These are phyloP conservation scores for Carcinoscorpius rotundicauda DNA, from an alignment of 1,140 invertebrate genomes.

Conservation along the genomic window DNA sequence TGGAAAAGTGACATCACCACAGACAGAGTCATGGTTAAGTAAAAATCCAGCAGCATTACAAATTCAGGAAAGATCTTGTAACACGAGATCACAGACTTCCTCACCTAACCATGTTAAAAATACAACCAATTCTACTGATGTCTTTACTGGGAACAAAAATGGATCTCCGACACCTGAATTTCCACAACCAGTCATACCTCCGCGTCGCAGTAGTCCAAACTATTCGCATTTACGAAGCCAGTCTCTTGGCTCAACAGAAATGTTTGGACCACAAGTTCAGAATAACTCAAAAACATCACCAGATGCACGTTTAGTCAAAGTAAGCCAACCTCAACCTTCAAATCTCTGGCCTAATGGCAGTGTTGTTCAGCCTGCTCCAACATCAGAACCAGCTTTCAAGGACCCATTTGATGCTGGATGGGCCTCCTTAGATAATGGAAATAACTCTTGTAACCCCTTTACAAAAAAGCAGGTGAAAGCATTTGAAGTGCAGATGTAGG, in stretches of 20 bases:
- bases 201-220: slow-evolving; percentile 35
- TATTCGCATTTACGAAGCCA: slow-evolving; percentile 45
- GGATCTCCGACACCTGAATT: too few relatives aligned
- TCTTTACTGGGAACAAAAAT: too few relatives aligned
- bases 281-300: too few relatives aligned
- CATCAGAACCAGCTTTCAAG: slow-evolving; percentile 13
- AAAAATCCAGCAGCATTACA: too few relatives aligned
- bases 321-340: slow-evolving; percentile 22
- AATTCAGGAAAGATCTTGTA: too few relatives aligned
- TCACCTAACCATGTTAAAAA: too few relatives aligned
- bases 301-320: slow-evolving; percentile 2
- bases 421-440: slow-evolving; percentile 42
- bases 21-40: too few relatives aligned
- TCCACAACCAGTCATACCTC: slow-evolving; percentile 16
- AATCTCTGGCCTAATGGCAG: slow-evolving; percentile 20
- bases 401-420: slow-evolving; percentile 82
- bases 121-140: too few relatives aligned
- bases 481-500: slow-evolving; percentile 44
- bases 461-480: slow-evolving; percentile 38
- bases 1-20: too few relatives aligned
- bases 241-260: slow-evolving; percentile 38
- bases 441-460: slow-evolving; percentile 37
- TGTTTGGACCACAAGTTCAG: slow-evolving; percentile 2
- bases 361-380: too few relatives aligned
- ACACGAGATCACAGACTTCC: too few relatives aligned